Percentiles rank a stretch among this genome's conserved stretches.
phyloP scores from a whole-genome alignment of 2,888 invertebrate species.

The Luperina nickerlii region DNA sequence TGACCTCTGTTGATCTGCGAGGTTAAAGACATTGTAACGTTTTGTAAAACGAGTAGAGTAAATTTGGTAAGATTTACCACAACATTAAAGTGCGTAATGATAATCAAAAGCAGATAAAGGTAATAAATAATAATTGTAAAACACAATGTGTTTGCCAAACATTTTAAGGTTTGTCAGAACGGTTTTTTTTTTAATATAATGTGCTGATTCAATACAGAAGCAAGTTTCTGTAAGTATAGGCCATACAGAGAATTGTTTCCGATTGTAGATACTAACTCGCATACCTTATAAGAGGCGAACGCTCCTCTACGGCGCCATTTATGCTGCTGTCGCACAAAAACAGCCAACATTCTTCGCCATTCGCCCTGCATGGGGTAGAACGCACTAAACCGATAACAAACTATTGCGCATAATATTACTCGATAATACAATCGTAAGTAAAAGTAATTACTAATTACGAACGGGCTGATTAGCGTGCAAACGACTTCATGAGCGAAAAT shows the following conservation, averaged over 20 bases:
- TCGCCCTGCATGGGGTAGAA: slow-evolving; percentile 7
- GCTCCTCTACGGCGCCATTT: background rate
- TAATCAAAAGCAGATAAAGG: background rate
- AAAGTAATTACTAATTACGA: slow-evolving; percentile 50
- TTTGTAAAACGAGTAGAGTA: background rate
- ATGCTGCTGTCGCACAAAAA: background rate
- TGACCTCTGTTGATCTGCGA: slow-evolving; percentile 19
- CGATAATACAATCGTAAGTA: slow-evolving; percentile 44
- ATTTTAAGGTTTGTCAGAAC: background rate
- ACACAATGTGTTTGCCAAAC: background rate
- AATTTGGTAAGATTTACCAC: background rate
- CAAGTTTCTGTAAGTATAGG: background rate
- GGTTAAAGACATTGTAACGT: background rate
- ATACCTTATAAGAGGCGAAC: background rate
- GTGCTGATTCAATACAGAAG: background rate
- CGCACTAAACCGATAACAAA: slow-evolving; percentile 22
- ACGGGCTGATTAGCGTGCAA: slow-evolving; percentile 24
- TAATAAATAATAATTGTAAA: background rate
- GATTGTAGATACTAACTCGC: background rate
- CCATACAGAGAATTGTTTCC: background rate
- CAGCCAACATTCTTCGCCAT: background rate
- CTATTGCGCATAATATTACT: slow-evolving; percentile 22
- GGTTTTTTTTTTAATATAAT: background rate
- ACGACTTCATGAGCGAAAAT: slow-evolving; percentile 40
- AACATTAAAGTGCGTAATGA: background rate